Conservation (phyloP, 2,888 invertebrate species). For the Eledona agricola region DNA sequence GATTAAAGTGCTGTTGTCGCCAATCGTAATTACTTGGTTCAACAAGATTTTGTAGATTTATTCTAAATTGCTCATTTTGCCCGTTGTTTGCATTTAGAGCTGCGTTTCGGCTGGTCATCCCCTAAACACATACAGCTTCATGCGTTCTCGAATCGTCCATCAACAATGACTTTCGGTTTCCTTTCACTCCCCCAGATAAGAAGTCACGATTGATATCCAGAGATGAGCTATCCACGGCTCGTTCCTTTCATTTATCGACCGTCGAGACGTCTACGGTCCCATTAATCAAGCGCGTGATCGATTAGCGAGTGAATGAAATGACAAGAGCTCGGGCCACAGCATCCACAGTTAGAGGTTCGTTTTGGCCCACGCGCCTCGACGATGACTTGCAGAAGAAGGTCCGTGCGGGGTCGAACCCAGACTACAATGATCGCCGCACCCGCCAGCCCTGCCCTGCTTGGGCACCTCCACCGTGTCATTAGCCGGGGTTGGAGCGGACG, state of each 20-base stretch:
- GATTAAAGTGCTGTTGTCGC: too few species aligned
- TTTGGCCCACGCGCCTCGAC: conserved; percentile 44
- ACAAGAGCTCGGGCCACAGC: conserved; percentile 23
- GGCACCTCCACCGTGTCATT: conserved; percentile 43
- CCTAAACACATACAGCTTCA: conserved; percentile 15
- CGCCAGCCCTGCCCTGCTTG: conserved; percentile 41
- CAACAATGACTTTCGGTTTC: conserved; percentile 39
- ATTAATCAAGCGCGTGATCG: conserved; percentile 41
- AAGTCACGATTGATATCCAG: conserved; percentile 36
- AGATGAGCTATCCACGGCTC: conserved; percentile 21
- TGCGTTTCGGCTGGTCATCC: conserved; percentile 24
- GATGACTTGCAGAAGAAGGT: conserved; percentile 47
- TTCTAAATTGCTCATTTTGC: too few species aligned
- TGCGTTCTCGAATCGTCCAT: conserved; percentile 20
- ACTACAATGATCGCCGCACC: conserved; percentile 49
- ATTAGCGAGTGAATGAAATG: conserved; percentile 39
- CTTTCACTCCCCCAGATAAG: conserved; percentile 34
- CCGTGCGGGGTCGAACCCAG: conserved; percentile 42
- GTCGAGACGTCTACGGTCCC: conserved; percentile 26
- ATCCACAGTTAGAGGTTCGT: too few species aligned
- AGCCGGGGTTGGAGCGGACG: conserved; percentile 34
- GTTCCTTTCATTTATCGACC: conserved; percentile 34
- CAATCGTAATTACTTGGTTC: too few species aligned
- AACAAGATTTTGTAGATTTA: too few species aligned
- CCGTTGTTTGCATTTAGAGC: too few species aligned